Evolutionary conservation across 2,113 vertebrate species (phyloP).

Genomic region (human): DNA sequence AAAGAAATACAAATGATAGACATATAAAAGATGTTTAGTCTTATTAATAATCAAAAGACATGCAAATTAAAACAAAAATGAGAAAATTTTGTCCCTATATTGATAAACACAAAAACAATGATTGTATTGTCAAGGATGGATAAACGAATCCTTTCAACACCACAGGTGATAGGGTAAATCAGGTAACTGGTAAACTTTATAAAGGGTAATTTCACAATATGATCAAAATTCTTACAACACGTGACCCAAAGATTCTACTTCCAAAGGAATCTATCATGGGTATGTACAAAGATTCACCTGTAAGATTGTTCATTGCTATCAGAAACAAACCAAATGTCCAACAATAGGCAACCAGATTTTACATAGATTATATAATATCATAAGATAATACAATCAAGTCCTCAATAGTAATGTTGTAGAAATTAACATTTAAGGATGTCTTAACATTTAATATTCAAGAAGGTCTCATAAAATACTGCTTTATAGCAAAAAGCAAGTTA

Average conservation of each 20-base stretch:
- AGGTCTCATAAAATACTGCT: background rate
- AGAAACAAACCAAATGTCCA: background rate
- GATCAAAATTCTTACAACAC: conserved; percentile 23
- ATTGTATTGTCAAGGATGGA: background rate
- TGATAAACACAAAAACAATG: background rate
- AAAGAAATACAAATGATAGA: conserved; percentile 29
- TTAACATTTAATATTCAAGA: background rate
- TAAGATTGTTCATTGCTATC: no score
- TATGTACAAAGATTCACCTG: background rate
- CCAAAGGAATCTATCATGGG: background rate
- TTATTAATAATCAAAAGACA: conserved; percentile 40
- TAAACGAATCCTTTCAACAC: background rate
- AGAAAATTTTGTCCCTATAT: background rate
- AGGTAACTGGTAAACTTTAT: background rate
- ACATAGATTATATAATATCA: background rate
- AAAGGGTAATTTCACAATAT: background rate
- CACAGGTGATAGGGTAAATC: background rate
- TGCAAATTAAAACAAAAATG: conserved; percentile 25
- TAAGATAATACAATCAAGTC: background rate
- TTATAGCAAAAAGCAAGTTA: background rate
- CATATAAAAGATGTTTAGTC: background rate
- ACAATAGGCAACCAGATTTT: background rate
- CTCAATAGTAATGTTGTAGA: background rate
- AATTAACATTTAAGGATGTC: background rate
- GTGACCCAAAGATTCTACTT: background rate